These are phyloP conservation scores for Heliconius hermathena DNA, from an alignment of 1,140 invertebrate species.

Conservation along the genomic window DNA sequence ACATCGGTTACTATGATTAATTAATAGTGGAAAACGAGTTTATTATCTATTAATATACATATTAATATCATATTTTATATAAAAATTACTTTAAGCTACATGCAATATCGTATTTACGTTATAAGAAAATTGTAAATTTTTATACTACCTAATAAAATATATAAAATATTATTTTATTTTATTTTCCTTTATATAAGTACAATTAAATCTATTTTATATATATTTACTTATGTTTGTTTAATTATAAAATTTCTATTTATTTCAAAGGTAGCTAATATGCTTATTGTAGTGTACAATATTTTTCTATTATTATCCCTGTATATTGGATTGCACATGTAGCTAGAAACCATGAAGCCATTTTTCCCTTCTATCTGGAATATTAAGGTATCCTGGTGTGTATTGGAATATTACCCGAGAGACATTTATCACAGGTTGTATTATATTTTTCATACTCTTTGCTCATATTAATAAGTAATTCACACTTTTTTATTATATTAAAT, in stretches of 20 bases:
- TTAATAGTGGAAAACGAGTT: slow-evolving; percentile 1
- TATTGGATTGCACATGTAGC: slow-evolving; percentile 24
- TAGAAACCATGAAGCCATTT: slow-evolving; percentile 30
- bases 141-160: slow-evolving; percentile 75
- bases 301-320: slow-evolving; percentile 1
- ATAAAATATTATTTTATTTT: slow-evolving; percentile 51
- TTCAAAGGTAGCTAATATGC: neutral
- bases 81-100: slow-evolving; percentile 13
- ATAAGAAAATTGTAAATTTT: slow-evolving; percentile 75
- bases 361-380: slow-evolving; percentile 22
- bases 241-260: neutral
- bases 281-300: slow-evolving; percentile 23
- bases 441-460: slow-evolving; percentile 24
- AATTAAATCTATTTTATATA: neutral
- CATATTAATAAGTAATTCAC: slow-evolving; percentile 12
- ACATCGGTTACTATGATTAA: slow-evolving; percentile 9
- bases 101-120: slow-evolving; percentile 40
- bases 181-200: slow-evolving; percentile 34
- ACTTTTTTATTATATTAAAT: slow-evolving; percentile 1
- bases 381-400: slow-evolving; percentile 19
- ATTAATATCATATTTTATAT: slow-evolving; percentile 9
- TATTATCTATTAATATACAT: neutral
- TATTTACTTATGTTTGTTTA: neutral
- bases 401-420: slow-evolving; percentile 31
- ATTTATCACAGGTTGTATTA: slow-evolving; percentile 37